Percentiles rank a stretch among this genome's conserved stretches.
phyloP scores from a whole-genome alignment of 2,888 invertebrate genomes.

The Chesias legatella region DNA sequence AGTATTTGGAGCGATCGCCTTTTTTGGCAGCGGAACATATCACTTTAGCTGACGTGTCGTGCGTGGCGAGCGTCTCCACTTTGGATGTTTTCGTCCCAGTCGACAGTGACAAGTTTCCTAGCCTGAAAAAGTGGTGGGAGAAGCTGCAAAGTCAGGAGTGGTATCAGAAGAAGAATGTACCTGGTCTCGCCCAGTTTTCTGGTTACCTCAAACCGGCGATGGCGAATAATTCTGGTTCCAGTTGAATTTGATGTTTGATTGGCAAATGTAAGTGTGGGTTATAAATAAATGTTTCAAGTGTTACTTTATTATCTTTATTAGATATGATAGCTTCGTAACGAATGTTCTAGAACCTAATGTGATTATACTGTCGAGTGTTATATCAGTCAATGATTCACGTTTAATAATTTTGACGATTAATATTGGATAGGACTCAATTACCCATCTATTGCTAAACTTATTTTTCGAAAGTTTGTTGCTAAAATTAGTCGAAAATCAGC shows the following conservation, averaged over 20 bases:
- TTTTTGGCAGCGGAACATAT: constrained; percentile 38
- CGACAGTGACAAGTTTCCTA: constrained; percentile 33
- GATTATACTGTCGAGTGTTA: no score
- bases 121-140: constrained; percentile 36
- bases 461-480: no score
- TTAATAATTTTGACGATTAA: no score
- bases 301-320: no score
- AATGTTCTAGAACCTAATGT: no score
- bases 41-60: constrained; percentile 47
- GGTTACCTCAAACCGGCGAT: constrained; percentile 16
- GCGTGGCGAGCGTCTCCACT: constrained; percentile 37
- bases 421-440: no score
- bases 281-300: no score
- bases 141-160: constrained; percentile 35
- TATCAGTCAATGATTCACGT: no score
- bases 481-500: no score
- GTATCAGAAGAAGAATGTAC: constrained; percentile 39
- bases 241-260: neutral
- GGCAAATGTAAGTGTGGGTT: no score
- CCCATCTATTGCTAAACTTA: no score
- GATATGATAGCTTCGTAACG: no score
- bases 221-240: constrained; percentile 16
- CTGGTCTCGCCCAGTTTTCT: constrained; percentile 30
- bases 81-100: constrained; percentile 36
- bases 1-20: constrained; percentile 37